Conservation (phyloP, 2,888 invertebrate species). For the Electrophaes corylata region DNA sequence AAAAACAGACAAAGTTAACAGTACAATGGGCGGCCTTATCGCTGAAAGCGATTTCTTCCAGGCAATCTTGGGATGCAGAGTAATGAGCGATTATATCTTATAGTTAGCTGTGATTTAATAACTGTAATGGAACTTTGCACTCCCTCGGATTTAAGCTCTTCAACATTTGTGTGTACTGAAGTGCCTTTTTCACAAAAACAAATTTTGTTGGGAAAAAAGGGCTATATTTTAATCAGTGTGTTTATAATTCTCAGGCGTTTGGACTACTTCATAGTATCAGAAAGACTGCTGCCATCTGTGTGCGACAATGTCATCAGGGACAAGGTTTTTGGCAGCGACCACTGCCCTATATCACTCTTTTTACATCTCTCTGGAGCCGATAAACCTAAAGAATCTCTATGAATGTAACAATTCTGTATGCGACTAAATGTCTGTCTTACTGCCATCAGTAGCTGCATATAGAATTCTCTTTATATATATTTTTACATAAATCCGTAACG, state of each 20-base stretch:
- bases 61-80: too few species aligned
- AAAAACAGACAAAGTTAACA: too few species aligned
- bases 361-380: slow-evolving; percentile 81
- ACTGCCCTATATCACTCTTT: slow-evolving; percentile 95
- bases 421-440: neutral
- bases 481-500: neutral
- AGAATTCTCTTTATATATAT: too few species aligned
- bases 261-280: slow-evolving; percentile 97
- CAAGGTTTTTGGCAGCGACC: slow-evolving; percentile 96
- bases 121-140: too few species aligned
- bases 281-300: slow-evolving; percentile 89
- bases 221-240: neutral
- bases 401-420: neutral
- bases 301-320: slow-evolving; percentile 94
- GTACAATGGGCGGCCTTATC: too few species aligned
- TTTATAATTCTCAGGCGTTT: slow-evolving; percentile 88
- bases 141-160: too few species aligned
- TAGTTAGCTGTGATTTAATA: too few species aligned
- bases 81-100: too few species aligned
- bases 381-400: slow-evolving; percentile 69
- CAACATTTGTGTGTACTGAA: too few species aligned
- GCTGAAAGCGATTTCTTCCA: too few species aligned
- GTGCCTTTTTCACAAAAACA: neutral
- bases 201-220: neutral
- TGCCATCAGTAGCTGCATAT: too few species aligned